Base-by-base conservation (phyloP, 1,140 invertebrate genomes). In the Achroia grisella region DNA sequence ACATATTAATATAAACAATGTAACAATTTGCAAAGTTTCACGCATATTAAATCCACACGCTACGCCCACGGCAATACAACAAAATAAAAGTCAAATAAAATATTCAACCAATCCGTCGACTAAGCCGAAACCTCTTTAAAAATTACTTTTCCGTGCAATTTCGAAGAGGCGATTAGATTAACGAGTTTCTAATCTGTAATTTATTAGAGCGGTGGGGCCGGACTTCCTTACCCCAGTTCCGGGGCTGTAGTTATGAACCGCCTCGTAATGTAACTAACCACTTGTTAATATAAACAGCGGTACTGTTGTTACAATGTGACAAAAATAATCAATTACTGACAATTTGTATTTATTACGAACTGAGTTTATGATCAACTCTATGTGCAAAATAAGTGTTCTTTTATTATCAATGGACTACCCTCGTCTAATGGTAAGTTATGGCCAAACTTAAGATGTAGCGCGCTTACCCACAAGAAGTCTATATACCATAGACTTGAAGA, bases 151-250 rank as follows among this genome's bases (percentile, higher is more conserved):
- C 46, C 39, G 34, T 40, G 43, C 48, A 61, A 62, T 60, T 65
- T 54, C 47, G 41, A 50, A 56, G 39, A 51, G 45, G 56, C 63
- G 62, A 68, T 71, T 71, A 66, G 65, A 71, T 68, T 68, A 71
- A 76, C 63, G 68, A 71, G 62, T 61, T 70, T 68, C 54, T 76
- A 72, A 72, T 72, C 62, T 67, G 55, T 63, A 72, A 74, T 72
- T 70, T 72, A 74, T 74, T 69, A 65, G 47, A 23, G 47, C 44
- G 50, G 36, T 28, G 44, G 28, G 39, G 48, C 42, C 60, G 60
- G 63, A 63, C 47, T 52, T 67, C 56, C 53, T 45, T 34, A 41
- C 34, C 56, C 43, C 30, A 12, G 56, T 65, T 65, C 61, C 61
- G 62, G 44, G 33, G 14, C 28, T 35, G 53, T 62, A 55, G 63